Evolutionary conservation across 2,113 vertebrate species (phyloP).

Genomic region (Gymnarchus niloticus): DNA sequence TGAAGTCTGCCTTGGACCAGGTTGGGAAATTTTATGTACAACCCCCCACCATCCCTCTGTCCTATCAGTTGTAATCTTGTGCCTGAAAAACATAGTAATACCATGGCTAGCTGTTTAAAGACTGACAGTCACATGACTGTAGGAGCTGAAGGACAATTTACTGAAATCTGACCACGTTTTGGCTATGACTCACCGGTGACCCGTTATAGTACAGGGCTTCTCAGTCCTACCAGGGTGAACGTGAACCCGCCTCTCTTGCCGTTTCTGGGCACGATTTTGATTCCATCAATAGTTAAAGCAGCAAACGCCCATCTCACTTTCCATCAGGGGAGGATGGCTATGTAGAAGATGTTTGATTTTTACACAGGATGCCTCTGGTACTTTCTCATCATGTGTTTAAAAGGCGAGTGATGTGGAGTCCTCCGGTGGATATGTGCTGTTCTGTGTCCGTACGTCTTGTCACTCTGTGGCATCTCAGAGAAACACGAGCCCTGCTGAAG

Average conservation of each 20-base stretch:
- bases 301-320: neutral
- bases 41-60: neutral
- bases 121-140: neutral
- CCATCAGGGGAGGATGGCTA: too few species aligned
- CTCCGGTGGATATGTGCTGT: neutral
- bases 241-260: neutral
- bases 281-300: neutral
- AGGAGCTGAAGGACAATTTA: neutral
- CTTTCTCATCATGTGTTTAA: neutral
- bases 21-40: slow-evolving; percentile 34
- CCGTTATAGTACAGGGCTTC: neutral
- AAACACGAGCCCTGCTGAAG: neutral
- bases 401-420: neutral
- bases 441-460: neutral
- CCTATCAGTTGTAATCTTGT: neutral
- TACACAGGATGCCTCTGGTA: neutral
- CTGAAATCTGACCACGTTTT: neutral
- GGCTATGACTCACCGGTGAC: neutral
- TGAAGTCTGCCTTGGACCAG: slow-evolving; percentile 55
- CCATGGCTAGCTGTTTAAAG: neutral
- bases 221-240: neutral
- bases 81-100: neutral
- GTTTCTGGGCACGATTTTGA: neutral
- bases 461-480: too few species aligned
- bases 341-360: neutral